Evolutionary conservation across 2,888 invertebrate genomes (phyloP), one percentile per base, ranked within the genome.

Genomic region (Luperina nickerlii): DNA sequence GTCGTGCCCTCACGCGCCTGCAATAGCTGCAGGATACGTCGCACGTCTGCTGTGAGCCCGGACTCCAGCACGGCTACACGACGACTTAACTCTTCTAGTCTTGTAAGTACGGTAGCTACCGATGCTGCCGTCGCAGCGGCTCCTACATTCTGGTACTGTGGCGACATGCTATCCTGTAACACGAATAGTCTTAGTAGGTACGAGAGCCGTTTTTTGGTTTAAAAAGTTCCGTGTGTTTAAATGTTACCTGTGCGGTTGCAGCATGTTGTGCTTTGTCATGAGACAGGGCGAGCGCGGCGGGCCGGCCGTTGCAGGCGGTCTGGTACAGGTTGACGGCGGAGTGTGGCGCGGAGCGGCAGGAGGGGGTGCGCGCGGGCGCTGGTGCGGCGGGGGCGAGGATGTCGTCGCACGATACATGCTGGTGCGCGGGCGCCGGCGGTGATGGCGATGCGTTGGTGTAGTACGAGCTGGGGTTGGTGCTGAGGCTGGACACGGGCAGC

Each of bases 1-100:
- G 89, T 74, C 32, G 89, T 81, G 66, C 73, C 88, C 45, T 96
- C 96, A 27, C 96, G 94, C 27, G 97, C 96, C 91, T 98, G 97
- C 79, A 98, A 95, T 86, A 98, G 94, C 74, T 97, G 97, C 90
- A 98, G 95, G 84, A 98, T 98, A 85, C 98, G 97, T 87, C 98
- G 97, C 88, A 98, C 98, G 92, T 98, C 98, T 15, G 97, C 96
- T 42, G 98, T 98, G 90, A 98, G 97, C 60, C 98, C 98, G 83
- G 97, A 97, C 93, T 98, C 98, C 90, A 98, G 95, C 73, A 97
- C 97, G 70, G 98, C 97, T 87, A 98, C 97, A 88, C 97, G 97
- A 91, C 97, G 97, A 90, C 97, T 97, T 83, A 98, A 95, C 90
- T 98, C 97, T 90, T 98, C 98, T 92, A 98, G 97, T 90, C 98